Evolutionary conservation across 2,888 invertebrate genomes (phyloP).

Genomic region (Diabrotica balteata): DNA sequence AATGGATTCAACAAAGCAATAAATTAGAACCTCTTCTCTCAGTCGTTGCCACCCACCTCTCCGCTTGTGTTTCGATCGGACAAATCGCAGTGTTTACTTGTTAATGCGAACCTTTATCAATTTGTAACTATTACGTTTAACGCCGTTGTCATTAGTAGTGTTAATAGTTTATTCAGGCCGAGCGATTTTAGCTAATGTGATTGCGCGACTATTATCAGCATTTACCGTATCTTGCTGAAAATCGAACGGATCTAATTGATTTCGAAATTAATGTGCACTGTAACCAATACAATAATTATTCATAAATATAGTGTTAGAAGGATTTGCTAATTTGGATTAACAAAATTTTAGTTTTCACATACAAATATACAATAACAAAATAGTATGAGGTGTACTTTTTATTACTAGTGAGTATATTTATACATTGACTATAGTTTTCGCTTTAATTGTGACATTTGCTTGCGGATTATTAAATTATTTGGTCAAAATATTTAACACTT

Average conservation of each 20-base stretch:
- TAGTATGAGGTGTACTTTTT: no score
- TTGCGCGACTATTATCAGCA: constrained; percentile 10
- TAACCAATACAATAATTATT: neutral
- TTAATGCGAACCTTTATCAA: constrained; percentile 55
- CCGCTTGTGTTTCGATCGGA: constrained; percentile 28
- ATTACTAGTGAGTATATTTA: no score
- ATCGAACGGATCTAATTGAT: constrained; percentile 11
- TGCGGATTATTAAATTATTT: no score
- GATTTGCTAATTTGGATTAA: no score
- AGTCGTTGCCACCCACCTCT: neutral
- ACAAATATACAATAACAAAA: no score
- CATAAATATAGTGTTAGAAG: no score
- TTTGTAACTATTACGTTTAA: constrained; percentile 56
- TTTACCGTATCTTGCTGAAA: constrained; percentile 9
- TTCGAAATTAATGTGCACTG: neutral
- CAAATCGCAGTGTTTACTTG: constrained; percentile 47
- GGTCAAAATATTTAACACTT: no score
- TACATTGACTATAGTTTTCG: no score
- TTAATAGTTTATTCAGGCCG: constrained; percentile 47
- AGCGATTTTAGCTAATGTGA: constrained; percentile 34
- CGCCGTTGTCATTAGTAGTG: constrained; percentile 48
- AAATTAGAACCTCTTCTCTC: no score
- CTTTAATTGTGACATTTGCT: no score
- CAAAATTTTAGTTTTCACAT: no score
- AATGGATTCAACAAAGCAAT: no score